These are phyloP conservation scores for Solea solea DNA, from an alignment of 2,113 vertebrate species.

Conservation along the genomic window DNA sequence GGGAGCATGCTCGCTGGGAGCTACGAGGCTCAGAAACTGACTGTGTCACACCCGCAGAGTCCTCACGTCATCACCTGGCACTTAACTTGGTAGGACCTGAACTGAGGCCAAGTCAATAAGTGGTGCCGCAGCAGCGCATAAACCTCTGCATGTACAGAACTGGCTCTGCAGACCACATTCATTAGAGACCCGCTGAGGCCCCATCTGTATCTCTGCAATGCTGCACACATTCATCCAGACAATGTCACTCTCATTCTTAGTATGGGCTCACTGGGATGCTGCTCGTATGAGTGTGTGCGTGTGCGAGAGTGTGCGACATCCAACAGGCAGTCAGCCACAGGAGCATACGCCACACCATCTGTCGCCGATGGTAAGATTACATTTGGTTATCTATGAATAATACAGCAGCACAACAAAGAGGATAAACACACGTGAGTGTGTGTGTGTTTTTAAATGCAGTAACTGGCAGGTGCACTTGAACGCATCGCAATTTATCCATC, in stretches of 20 bases:
- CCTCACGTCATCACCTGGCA: constrained; percentile 67
- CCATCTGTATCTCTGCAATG: constrained; percentile 53
- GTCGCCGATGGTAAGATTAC: constrained; percentile 52
- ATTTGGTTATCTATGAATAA: constrained; percentile 61
- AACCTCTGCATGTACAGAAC: constrained; percentile 41
- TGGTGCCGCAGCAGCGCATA: constrained; percentile 44
- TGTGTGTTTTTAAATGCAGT: constrained; percentile 9
- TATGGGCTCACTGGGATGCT: constrained; percentile 43
- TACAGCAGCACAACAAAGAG: constrained; percentile 37
- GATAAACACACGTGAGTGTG: constrained; percentile 17
- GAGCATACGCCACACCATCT: constrained; percentile 76
- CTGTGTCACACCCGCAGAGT: constrained; percentile 52
- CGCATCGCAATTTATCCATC: background rate
- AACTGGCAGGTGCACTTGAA: constrained; percentile 4
- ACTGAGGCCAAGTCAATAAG: constrained; percentile 67
- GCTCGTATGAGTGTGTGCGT: constrained; percentile 15
- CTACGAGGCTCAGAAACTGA: constrained; percentile 48
- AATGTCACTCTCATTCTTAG: constrained; percentile 43
- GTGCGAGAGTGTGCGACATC: constrained; percentile 18
- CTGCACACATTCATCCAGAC: constrained; percentile 39
- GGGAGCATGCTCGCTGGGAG: constrained; percentile 72
- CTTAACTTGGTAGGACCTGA: constrained; percentile 60
- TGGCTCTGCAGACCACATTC: constrained; percentile 46
- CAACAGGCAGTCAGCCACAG: constrained; percentile 34
- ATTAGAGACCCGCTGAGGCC: constrained; percentile 55